These are phyloP conservation scores for Frieseomelitta varia DNA, from an alignment of 1,140 invertebrate genomes.

Conservation along the genomic window DNA sequence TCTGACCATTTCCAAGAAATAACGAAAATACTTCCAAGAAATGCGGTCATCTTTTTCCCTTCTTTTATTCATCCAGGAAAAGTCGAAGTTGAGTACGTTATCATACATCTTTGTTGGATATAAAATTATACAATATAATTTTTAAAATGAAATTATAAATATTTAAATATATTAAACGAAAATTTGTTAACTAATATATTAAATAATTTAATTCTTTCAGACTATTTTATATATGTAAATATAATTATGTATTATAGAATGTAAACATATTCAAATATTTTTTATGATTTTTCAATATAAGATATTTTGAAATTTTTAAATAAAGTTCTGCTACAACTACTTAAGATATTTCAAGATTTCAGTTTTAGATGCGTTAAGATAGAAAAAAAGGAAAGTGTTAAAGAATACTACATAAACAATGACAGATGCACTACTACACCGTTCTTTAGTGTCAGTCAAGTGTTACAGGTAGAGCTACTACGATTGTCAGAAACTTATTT, in stretches of 20 bases:
- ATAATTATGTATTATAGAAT: background rate
- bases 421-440: constrained; percentile 23
- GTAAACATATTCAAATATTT: background rate
- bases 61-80: background rate
- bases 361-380: constrained; percentile 14
- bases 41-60: background rate
- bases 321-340: background rate
- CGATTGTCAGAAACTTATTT: constrained; percentile 51
- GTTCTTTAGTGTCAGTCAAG: constrained; percentile 41
- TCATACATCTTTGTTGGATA: background rate
- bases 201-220: too few species aligned
- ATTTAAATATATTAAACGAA: background rate
- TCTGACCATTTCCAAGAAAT: constrained; percentile 48
- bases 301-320: constrained; percentile 24
- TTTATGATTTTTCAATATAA: background rate
- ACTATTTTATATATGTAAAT: background rate
- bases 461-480: constrained; percentile 43
- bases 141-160: background rate
- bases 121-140: background rate
- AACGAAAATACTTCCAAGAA: constrained; percentile 54
- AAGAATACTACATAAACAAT: constrained; percentile 35
- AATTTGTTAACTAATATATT: background rate
- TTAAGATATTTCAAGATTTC: constrained; percentile 9
- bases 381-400: constrained; percentile 6
- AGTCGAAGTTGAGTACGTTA: constrained; percentile 10